Conservation (phyloP, 2,797 vertebrate genomes). For the Hephaestus fuliginosus region DNA sequence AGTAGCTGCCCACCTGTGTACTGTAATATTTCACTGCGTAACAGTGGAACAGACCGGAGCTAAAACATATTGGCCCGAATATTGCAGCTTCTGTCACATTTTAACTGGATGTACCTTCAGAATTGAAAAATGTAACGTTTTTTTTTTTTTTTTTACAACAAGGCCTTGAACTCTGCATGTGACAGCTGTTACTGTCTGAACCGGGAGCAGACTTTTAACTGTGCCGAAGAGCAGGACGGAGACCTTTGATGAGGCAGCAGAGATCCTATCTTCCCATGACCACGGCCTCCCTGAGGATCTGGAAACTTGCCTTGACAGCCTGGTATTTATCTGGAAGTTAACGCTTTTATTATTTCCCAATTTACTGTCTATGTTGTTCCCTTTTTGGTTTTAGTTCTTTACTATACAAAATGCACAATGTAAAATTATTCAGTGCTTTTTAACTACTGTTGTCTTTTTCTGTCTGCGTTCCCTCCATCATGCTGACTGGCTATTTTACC, state of each 20-base stretch:
- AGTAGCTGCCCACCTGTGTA: not conserved
- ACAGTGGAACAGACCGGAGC: not conserved
- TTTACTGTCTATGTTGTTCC: not conserved
- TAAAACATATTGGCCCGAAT: slow-evolving; percentile 1
- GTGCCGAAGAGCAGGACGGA: slow-evolving; percentile 18
- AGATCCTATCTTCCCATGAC: not conserved
- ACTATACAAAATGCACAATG: not conserved
- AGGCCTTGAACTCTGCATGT: not conserved
- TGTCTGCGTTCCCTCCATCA: not conserved
- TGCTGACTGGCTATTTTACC: not conserved
- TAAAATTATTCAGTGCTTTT: not conserved
- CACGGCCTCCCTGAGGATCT: not conserved
- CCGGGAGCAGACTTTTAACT: slow-evolving; percentile 13
- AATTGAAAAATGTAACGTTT: not conserved
- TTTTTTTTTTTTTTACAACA: not conserved
- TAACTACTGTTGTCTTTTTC: not conserved
- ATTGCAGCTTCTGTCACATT: not conserved
- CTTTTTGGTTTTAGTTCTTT: not conserved
- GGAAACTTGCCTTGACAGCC: not conserved
- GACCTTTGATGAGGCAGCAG: slow-evolving; percentile 12
- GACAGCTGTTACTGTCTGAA: not conserved
- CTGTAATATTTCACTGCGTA: not conserved
- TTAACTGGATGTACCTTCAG: not conserved
- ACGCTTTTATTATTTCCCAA: not conserved
- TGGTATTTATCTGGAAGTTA: not conserved